Conservation (phyloP, 2,797 vertebrate species). For the Hippocampus kuda region DNA sequence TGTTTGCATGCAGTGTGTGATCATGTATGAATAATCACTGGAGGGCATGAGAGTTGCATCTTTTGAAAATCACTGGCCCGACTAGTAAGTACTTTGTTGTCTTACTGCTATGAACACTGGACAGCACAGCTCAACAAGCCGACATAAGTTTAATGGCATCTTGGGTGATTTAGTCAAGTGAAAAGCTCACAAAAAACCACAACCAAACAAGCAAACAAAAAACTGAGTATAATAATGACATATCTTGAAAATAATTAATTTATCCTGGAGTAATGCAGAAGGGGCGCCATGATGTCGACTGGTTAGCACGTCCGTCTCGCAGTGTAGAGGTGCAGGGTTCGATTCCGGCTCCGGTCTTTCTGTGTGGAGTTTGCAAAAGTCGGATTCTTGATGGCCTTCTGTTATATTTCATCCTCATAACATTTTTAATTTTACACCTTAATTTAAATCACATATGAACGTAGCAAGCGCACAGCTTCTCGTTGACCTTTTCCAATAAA, state of each 20-base stretch:
- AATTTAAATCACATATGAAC: neutral
- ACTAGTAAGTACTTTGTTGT: neutral
- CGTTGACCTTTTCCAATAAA: neutral
- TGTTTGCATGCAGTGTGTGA: neutral
- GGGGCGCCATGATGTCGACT: too few species aligned
- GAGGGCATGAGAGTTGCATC: neutral
- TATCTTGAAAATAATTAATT: neutral
- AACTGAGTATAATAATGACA: neutral
- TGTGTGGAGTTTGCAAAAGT: neutral
- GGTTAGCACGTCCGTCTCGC: too few species aligned
- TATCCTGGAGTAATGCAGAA: neutral
- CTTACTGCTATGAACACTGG: neutral
- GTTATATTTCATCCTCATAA: neutral
- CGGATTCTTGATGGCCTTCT: neutral
- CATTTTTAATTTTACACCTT: neutral
- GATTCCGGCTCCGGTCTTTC: too few species aligned
- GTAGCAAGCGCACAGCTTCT: neutral
- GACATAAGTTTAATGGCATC: neutral
- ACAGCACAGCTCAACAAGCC: neutral
- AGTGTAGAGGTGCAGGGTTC: too few species aligned
- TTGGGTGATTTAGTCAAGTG: neutral
- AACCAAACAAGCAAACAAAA: neutral
- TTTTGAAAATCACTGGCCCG: neutral
- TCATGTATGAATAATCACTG: neutral
- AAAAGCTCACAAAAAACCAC: neutral